phyloP scores from a whole-genome alignment of 2,113 vertebrate genomes.

The Spilogale gracilis region DNA sequence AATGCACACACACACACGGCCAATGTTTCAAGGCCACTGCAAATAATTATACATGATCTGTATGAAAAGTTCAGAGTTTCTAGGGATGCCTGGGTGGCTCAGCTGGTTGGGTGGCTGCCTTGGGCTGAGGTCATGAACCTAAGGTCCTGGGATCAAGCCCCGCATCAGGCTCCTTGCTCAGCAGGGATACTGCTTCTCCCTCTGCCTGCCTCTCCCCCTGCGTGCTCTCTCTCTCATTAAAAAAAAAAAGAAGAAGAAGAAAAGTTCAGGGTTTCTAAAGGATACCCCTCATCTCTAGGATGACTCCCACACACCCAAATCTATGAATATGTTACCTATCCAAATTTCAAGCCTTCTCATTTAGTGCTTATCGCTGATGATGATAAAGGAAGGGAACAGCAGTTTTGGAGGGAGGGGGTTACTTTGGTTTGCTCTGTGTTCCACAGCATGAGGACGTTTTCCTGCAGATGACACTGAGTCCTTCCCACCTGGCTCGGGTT shows the following conservation, averaged over 20 bases:
- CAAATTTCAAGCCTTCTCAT: neutral
- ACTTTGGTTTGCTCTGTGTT: neutral
- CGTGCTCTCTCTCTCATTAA: too few species aligned
- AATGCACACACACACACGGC: neutral
- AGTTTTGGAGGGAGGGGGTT: neutral
- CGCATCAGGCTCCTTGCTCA: too few species aligned
- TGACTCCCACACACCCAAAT: neutral
- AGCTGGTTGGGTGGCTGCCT: too few species aligned
- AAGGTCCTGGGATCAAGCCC: too few species aligned
- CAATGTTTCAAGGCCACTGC: neutral
- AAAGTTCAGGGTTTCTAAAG: neutral
- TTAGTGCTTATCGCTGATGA: neutral
- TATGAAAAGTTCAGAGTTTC: neutral
- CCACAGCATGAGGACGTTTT: neutral
- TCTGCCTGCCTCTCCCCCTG: too few species aligned
- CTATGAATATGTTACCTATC: neutral
- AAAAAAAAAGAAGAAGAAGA: neutral
- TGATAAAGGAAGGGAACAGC: neutral
- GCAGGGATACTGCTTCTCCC: too few species aligned
- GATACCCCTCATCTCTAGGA: neutral
- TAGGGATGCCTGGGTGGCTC: too few species aligned
- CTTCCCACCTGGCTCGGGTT: neutral
- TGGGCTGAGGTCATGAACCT: too few species aligned
- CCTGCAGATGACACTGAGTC: fast-evolving
- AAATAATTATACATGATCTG: neutral